These are phyloP conservation scores for Melieria omissa DNA, from an alignment of 2,888 invertebrate genomes.

Conservation along the genomic window DNA sequence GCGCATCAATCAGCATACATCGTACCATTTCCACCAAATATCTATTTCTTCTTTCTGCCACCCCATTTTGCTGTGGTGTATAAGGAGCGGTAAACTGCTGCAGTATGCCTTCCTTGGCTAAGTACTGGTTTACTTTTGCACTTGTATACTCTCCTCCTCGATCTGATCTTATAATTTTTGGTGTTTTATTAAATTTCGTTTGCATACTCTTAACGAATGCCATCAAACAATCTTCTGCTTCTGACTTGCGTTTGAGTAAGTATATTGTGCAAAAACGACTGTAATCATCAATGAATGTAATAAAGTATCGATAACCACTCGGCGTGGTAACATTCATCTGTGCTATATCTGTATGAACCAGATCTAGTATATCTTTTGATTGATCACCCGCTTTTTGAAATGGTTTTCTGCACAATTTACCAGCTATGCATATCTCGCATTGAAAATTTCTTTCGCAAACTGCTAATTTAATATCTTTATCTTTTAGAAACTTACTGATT, in stretches of 20 bases:
- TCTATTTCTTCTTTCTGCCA: slow-evolving; percentile 40
- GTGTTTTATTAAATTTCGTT: slow-evolving; percentile 33
- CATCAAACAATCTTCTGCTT: slow-evolving; percentile 35
- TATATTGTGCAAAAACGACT: too few species aligned
- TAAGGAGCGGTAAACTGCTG: slow-evolving; percentile 33
- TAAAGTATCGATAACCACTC: too few species aligned
- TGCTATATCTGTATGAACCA: too few species aligned
- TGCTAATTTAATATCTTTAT: slow-evolving; percentile 27
- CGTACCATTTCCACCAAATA: slow-evolving; percentile 36
- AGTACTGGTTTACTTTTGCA: slow-evolving; percentile 11
- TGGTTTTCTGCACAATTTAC: too few species aligned
- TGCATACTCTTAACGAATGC: slow-evolving; percentile 31
- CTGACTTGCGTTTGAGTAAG: slow-evolving; percentile 31
- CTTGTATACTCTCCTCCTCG: slow-evolving; percentile 37
- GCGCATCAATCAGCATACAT: slow-evolving; percentile 23
- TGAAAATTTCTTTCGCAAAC: too few species aligned
- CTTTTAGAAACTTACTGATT: neutral
- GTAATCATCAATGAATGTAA: too few species aligned
- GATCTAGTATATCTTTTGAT: slow-evolving; percentile 40
- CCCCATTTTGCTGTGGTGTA: slow-evolving; percentile 41
- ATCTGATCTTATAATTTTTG: slow-evolving; percentile 40
- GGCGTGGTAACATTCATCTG: too few species aligned
- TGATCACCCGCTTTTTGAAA: slow-evolving; percentile 22
- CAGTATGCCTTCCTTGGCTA: slow-evolving; percentile 32
- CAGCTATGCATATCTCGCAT: too few species aligned